A percentile compares a stretch with the other conserved stretches of the same genome.
These are phyloP conservation scores for Clarias laeviceps DNA, from an alignment of 2,797 vertebrate species.

Conservation along the genomic window DNA sequence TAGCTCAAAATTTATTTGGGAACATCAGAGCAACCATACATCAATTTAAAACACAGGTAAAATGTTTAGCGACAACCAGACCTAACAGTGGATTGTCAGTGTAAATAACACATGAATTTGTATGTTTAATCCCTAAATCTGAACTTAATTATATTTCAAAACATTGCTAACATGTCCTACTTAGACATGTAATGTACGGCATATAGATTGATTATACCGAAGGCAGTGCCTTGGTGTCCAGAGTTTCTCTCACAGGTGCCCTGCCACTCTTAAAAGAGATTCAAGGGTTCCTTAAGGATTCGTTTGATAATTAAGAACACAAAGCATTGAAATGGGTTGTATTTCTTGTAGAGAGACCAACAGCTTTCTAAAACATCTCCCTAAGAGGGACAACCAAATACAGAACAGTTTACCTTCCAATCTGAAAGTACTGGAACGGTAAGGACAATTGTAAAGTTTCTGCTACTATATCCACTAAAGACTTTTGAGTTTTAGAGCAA, in stretches of 20 bases:
- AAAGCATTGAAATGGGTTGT: neutral
- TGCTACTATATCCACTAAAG: neutral
- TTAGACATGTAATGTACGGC: neutral
- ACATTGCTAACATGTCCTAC: neutral
- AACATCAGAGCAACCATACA: neutral
- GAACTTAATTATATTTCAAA: neutral
- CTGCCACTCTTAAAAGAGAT: neutral
- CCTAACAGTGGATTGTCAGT: neutral
- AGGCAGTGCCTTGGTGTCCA: neutral
- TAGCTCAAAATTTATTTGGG: neutral
- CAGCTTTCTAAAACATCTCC: neutral
- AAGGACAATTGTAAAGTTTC: neutral
- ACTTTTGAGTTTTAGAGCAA: neutral
- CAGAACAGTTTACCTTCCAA: neutral
- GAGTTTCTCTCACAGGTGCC: neutral
- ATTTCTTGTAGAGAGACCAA: neutral
- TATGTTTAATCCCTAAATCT: neutral
- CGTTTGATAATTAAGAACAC: neutral
- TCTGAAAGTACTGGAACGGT: neutral
- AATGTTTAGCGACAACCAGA: neutral
- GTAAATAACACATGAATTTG: neutral
- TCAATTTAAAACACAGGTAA: neutral
- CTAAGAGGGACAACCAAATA: neutral
- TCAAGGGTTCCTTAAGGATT: neutral
- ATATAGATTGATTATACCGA: neutral